Evolutionary conservation across 2,113 vertebrate genomes (phyloP).

Genomic region (Cettia cetti): DNA sequence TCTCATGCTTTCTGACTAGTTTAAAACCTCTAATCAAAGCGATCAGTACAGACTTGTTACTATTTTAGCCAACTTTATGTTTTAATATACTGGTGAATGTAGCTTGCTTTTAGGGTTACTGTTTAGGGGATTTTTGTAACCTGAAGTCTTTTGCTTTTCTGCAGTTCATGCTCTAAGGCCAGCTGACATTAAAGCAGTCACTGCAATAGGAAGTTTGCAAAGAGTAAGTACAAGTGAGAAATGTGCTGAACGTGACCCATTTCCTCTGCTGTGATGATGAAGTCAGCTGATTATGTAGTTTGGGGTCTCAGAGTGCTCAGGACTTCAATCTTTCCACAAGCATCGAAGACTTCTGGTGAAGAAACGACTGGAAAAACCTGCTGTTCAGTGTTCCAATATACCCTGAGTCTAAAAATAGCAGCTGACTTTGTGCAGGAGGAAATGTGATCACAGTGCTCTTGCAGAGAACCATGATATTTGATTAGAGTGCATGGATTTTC

Average conservation of each 20-base stretch:
- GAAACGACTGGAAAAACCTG: slow-evolving; percentile 28
- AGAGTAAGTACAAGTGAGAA: slow-evolving; percentile 62
- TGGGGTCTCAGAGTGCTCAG: not conserved
- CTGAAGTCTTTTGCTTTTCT: not conserved
- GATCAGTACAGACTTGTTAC: not conserved
- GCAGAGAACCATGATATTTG: not conserved
- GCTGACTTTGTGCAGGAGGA: not conserved
- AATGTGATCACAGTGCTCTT: not conserved
- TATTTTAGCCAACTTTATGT: not conserved
- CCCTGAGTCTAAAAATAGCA: not conserved
- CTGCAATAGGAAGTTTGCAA: slow-evolving; percentile 65
- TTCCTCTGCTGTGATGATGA: not conserved
- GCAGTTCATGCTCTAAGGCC: slow-evolving; percentile 74
- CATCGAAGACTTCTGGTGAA: slow-evolving; percentile 6
- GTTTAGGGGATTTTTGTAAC: not conserved
- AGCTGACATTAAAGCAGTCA: slow-evolving; percentile 69
- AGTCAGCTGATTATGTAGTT: not conserved
- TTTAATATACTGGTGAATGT: not conserved
- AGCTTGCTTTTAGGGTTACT: not conserved
- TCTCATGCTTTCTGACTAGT: not conserved
- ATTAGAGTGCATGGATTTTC: slow-evolving; percentile 5
- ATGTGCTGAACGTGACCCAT: not conserved
- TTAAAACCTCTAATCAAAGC: not conserved
- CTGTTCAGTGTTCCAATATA: not conserved
- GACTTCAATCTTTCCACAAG: not conserved